phyloP scores from a whole-genome alignment of 2,797 vertebrate species.

The Pempheris klunzingeri region DNA sequence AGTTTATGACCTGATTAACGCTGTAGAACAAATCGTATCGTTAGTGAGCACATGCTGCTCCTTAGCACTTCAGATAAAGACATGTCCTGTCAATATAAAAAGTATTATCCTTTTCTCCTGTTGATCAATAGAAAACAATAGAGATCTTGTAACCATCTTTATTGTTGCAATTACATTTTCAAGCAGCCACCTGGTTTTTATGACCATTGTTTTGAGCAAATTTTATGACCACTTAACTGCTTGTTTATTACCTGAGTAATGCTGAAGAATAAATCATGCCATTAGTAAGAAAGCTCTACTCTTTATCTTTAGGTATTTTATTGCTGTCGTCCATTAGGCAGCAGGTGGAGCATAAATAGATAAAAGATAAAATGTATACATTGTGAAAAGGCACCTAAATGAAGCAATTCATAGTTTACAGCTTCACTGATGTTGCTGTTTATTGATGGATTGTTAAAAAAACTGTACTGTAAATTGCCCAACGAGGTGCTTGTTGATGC shows the following conservation, averaged over 20 bases:
- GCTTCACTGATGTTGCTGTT: conserved; percentile 26
- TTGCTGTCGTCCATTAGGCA: conserved; percentile 30
- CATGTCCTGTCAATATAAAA: too few species aligned
- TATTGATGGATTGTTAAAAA: conserved; percentile 15
- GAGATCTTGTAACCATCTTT: too few species aligned
- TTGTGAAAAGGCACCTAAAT: conserved; percentile 34
- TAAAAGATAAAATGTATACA: conserved; percentile 17
- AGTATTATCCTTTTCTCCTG: too few species aligned
- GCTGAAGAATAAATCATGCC: conserved; percentile 15
- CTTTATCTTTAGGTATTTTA: conserved; percentile 41
- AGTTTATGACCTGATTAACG: conserved; percentile 42
- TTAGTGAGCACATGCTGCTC: conserved; percentile 32
- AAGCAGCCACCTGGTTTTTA: too few species aligned
- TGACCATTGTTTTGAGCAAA: too few species aligned
- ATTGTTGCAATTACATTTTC: too few species aligned
- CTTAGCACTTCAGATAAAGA: background rate
- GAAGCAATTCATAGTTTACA: conserved; percentile 33
- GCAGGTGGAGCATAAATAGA: conserved; percentile 33
- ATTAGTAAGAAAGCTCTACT: conserved; percentile 32
- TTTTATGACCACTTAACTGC: conserved; percentile 47
- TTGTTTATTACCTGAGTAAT: conserved; percentile 43
- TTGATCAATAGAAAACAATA: too few species aligned
- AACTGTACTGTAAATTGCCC: background rate
- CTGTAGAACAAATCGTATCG: conserved; percentile 19
- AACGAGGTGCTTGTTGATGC: background rate